phyloP scores from a whole-genome alignment of 1,140 invertebrate genomes.

The Atopsyche davidsoni region DNA sequence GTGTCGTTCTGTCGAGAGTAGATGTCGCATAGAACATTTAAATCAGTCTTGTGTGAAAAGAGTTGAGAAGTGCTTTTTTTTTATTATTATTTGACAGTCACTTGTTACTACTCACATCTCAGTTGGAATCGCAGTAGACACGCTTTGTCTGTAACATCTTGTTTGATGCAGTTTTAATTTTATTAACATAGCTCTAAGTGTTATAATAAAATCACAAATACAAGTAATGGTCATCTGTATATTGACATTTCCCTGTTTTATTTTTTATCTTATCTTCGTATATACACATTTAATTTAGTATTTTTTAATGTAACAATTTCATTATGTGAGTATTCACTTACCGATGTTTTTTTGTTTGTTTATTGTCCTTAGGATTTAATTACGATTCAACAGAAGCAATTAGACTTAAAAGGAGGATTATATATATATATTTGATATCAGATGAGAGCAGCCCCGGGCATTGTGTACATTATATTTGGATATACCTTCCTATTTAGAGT shows the following conservation, averaged over 20 bases:
- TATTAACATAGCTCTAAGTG: conserved; percentile 1
- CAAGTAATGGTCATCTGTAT: not conserved
- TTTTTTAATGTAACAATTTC: not conserved
- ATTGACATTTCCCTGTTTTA: conserved; percentile 1
- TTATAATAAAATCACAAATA: not conserved
- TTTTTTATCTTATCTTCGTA: not conserved
- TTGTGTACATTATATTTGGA: conserved; percentile 15
- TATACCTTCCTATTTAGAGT: conserved; percentile 16
- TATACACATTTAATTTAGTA: not conserved
- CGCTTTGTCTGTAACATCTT: not conserved
- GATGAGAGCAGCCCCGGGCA: conserved; percentile 16
- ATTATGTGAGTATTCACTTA: not conserved
- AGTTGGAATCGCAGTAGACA: no score
- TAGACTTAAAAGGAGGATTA: not conserved
- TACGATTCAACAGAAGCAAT: not conserved
- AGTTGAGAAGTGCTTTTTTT: no score
- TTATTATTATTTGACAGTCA: no score
- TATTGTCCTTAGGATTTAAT: no score
- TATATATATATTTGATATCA: conserved; percentile 4
- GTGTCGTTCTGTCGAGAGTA: no score
- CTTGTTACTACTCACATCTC: no score
- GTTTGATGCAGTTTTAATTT: conserved; percentile 2
- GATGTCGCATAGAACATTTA: no score
- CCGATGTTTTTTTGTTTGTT: no score
- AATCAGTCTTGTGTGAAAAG: no score